These are phyloP conservation scores for Galaxea fascicularis DNA, from an alignment of 92 coral and sea anemone genomes.

Conservation along the genomic window DNA sequence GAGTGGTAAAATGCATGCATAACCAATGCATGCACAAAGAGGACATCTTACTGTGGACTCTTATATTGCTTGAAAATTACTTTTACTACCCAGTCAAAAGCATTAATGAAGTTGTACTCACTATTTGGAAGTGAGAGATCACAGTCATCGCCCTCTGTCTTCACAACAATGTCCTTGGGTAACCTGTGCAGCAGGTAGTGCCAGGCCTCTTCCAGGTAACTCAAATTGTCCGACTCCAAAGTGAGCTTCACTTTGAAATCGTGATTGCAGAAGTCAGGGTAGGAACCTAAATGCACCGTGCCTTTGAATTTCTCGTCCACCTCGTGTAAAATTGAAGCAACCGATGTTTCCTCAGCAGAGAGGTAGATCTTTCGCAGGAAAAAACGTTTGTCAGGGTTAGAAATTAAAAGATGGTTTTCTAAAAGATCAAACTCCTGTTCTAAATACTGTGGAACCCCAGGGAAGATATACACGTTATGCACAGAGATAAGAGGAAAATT, in stretches of 20 bases:
- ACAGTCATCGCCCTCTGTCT: constrained; percentile 57
- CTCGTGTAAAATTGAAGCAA: constrained; percentile 81
- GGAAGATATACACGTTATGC: constrained; percentile 88
- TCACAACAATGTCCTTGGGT: constrained; percentile 73
- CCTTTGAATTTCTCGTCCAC: constrained; percentile 80
- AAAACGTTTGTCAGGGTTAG: constrained; percentile 64
- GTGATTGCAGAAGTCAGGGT: constrained; percentile 78
- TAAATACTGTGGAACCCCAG: constrained; percentile 87
- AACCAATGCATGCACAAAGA: too few species aligned
- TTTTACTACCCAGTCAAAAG: too few species aligned
- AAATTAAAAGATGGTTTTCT: constrained; percentile 59
- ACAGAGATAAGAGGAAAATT: constrained; percentile 84
- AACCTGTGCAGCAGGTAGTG: constrained; percentile 70
- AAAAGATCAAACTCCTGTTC: constrained; percentile 69
- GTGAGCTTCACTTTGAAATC: constrained; percentile 84
- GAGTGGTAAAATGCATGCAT: too few species aligned
- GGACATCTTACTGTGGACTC: too few species aligned
- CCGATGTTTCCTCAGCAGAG: constrained; percentile 75
- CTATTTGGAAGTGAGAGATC: constrained; percentile 9
- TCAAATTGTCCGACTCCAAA: constrained; percentile 76
- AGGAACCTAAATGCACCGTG: constrained; percentile 87
- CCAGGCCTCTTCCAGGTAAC: constrained; percentile 76
- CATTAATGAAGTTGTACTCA: too few species aligned
- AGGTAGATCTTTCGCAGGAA: constrained; percentile 79
- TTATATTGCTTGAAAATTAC: too few species aligned